Evolutionary conservation across 2,888 invertebrate genomes (phyloP).

Genomic region (Perizoma affinitatum): DNA sequence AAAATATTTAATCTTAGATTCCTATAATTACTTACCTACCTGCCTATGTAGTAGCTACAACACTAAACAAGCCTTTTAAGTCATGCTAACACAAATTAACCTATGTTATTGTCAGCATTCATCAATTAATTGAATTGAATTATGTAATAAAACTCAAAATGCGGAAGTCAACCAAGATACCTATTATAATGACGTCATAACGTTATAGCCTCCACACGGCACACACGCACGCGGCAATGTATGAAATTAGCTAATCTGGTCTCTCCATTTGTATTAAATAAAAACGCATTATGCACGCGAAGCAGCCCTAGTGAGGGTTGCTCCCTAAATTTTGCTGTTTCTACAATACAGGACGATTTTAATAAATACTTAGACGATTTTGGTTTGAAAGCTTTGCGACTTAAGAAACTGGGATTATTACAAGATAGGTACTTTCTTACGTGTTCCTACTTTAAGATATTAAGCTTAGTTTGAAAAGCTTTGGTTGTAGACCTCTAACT

Average conservation of each 20-base stretch:
- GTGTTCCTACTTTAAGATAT: slow-evolving; percentile 1
- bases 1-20: no score
- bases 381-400: slow-evolving; percentile 29
- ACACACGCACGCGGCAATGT: slow-evolving; percentile 43
- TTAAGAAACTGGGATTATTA: slow-evolving; percentile 2
- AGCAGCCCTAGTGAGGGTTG: slow-evolving; percentile 52
- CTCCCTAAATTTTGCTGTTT: slow-evolving; percentile 31
- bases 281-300: slow-evolving; percentile 63
- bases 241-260: slow-evolving; percentile 53
- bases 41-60: no score
- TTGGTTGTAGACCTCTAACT: not conserved
- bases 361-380: slow-evolving; percentile 28
- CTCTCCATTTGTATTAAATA: slow-evolving; percentile 49
- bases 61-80: no score
- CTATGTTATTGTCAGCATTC: no score
- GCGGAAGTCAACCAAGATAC: slow-evolving; percentile 18
- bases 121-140: not conserved
- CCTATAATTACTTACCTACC: no score
- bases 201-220: slow-evolving; percentile 38
- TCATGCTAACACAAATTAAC: no score
- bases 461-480: not conserved
- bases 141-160: slow-evolving; percentile 12
- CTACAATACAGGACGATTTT: slow-evolving; percentile 37
- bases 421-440: not conserved
- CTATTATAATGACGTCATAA: slow-evolving; percentile 27